Base-by-base conservation (phyloP, 53 echinoderm and acorn worm species). In the Glandiceps talaboti region DNA sequence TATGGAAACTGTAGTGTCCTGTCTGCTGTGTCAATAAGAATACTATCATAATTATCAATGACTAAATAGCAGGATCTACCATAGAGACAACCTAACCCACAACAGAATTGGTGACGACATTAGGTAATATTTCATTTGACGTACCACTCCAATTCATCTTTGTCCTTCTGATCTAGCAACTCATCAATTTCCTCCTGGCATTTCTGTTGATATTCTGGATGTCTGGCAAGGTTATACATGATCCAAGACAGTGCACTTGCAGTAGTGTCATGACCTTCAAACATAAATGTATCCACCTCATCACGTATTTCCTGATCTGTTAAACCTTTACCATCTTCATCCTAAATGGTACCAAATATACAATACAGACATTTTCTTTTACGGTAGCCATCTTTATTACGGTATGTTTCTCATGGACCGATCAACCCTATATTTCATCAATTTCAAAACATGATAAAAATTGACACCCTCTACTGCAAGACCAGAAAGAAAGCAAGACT, bases 181-280 rank as follows among this genome's bases (percentile, higher is more conserved):
- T 76, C 73, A 76, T 90, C 90, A 1, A 90, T 82, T 74, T 90
- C 90, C 28, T 76, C 77, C 30, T 90, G 90, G 27, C 84, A 84
- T 32, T 45, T 82, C 74, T 20, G 73, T 82, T 90, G 90, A 33
- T 90, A 82, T 1, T 90, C 82, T 1, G 87, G 87, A 74, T 87
- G 78, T 74, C 76, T 82, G 25, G 90, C 90, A 81, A 90, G 84
- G 76, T 77, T 75, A 77, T 84, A 84, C 30, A 90, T 28, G 72
- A 90, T 79, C 87, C 87, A 90, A 0, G 87, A 84, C 79, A 90
- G 79, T 77, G 82, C 82, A 81, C 87, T 87, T 27, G 82, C 82
- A 0, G 90, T 90, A 14, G 87, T 90, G 77, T 87, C 90, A 30
- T 84, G 82, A 1, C 89, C 64, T 45, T 45, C 64, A 45, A 45